phyloP scores from a whole-genome alignment of 1,140 invertebrate species.

The Pemphigus obesinymphae region DNA sequence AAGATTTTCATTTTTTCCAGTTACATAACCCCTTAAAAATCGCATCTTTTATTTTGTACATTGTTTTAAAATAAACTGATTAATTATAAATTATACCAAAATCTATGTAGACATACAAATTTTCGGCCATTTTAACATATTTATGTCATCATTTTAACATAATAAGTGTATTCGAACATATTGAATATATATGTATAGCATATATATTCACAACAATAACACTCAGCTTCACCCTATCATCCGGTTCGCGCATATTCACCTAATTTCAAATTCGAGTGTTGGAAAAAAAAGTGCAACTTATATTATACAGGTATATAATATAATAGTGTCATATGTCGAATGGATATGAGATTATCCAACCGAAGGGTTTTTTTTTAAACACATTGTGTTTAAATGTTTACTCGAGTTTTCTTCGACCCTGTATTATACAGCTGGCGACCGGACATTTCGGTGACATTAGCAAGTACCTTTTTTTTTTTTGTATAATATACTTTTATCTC shows the following conservation, averaged over 20 bases:
- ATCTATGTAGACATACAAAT: not conserved
- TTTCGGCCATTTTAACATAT: not conserved
- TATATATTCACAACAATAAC: not conserved
- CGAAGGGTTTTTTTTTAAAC: not conserved
- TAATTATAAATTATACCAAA: not conserved
- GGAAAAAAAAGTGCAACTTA: not conserved
- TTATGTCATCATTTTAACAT: not conserved
- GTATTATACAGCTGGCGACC: not conserved
- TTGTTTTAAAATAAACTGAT: too few species aligned
- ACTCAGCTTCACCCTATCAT: not conserved
- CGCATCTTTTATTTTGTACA: too few species aligned
- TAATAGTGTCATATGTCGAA: not conserved
- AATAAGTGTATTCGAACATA: not conserved
- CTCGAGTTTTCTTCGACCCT: not conserved
- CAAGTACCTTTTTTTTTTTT: slow-evolving; percentile 21
- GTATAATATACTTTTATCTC: not conserved
- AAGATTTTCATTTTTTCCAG: too few species aligned
- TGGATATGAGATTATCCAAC: not conserved
- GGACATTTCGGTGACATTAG: slow-evolving; percentile 17
- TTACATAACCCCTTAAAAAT: too few species aligned
- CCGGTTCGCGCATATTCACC: not conserved
- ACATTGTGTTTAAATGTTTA: not conserved
- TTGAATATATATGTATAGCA: too few species aligned
- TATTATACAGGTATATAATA: not conserved
- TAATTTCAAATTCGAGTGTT: not conserved